These are phyloP conservation scores for Ailurus styani DNA, from an alignment of 2,113 vertebrate genomes.

Conservation along the genomic window DNA sequence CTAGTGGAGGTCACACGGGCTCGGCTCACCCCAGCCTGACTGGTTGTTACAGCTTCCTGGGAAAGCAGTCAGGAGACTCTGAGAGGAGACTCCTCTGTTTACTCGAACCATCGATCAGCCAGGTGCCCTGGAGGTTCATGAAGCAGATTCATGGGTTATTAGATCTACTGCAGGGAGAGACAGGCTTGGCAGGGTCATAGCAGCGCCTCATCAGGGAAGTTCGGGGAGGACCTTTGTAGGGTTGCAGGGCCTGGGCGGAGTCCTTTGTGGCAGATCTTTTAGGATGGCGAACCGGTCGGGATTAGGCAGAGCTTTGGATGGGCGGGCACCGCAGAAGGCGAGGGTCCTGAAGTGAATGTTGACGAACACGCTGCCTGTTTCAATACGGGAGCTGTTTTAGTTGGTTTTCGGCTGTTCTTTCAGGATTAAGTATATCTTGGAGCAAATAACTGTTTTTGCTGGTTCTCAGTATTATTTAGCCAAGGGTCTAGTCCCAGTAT, in stretches of 20 bases:
- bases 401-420: not conserved
- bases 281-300: not conserved
- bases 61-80: not conserved
- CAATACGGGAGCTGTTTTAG: not conserved
- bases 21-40: not conserved
- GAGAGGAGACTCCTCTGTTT: not conserved
- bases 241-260: not conserved
- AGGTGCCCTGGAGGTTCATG: too few species aligned
- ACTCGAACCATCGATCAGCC: rapidly evolving
- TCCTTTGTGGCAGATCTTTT: not conserved
- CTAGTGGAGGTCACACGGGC: rapidly evolving
- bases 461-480: not conserved
- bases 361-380: not conserved
- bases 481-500: not conserved
- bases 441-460: not conserved
- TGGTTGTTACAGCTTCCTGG: not conserved
- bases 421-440: not conserved
- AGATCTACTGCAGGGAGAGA: not conserved
- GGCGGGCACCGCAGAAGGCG: rapidly evolving
- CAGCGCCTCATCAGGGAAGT: not conserved
- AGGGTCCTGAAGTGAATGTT: not conserved
- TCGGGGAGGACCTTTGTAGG: rapidly evolving
- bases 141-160: not conserved
- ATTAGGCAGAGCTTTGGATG: not conserved
- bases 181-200: too few species aligned